A percentile compares a stretch with the other conserved stretches of the same genome.
phyloP scores from a whole-genome alignment of 2,888 invertebrate genomes.

The Eilema caniola region DNA sequence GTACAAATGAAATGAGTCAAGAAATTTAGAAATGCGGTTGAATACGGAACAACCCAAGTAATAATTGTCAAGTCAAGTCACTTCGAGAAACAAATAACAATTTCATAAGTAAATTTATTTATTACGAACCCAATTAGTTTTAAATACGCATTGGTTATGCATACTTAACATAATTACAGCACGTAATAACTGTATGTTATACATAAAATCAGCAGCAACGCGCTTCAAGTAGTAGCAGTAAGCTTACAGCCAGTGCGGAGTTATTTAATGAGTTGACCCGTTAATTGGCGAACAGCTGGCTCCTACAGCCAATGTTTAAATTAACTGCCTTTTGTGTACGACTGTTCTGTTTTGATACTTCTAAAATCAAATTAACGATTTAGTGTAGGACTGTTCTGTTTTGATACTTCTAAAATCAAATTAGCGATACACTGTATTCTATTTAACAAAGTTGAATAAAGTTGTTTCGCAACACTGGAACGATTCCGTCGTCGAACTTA shows the following conservation, averaged over 20 bases:
- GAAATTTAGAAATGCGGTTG: too few relatives aligned
- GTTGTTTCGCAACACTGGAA: not conserved
- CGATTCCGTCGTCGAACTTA: not conserved
- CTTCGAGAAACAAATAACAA: not conserved
- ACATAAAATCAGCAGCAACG: constrained; percentile 47
- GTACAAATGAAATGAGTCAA: too few relatives aligned
- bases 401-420: constrained; percentile 23
- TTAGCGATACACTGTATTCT: constrained; percentile 6
- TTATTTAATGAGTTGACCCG: constrained; percentile 74
- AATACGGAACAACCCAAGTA: too few relatives aligned
- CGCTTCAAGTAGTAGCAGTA: constrained; percentile 49
- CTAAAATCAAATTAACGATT: constrained; percentile 18
- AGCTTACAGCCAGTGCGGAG: constrained; percentile 56
- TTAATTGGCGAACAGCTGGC: constrained; percentile 71
- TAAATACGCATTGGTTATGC: not conserved
- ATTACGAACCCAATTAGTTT: constrained; percentile 8
- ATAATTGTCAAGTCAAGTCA: too few relatives aligned
- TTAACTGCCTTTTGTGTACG: constrained; percentile 63
- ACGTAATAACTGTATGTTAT: constrained; percentile 31
- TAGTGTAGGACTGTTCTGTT: constrained; percentile 44
- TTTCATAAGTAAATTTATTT: constrained; percentile 2
- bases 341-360: constrained; percentile 39
- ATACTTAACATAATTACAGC: constrained; percentile 13
- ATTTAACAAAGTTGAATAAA: not conserved
- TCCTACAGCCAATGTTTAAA: constrained; percentile 71